Base-by-base conservation (phyloP, 1,140 invertebrate genomes). In the Acromyrmex charruanus region DNA sequence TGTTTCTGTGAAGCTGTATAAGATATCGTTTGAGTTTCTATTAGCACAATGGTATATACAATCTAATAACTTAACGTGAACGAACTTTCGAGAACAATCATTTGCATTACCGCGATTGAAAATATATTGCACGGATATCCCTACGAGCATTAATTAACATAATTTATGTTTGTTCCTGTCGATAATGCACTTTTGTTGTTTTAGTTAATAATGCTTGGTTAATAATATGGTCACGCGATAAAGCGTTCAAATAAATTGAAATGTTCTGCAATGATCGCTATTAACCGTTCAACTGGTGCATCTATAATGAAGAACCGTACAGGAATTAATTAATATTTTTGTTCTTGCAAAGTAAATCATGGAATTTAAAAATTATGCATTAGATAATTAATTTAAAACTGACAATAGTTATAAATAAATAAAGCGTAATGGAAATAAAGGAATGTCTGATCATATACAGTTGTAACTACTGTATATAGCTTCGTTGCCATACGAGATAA, bases 161-260 rank as follows among this genome's bases (percentile, higher is more conserved):
- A 84, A 75, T 75, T 84, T 84, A 82, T 75, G 55, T 82, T 82
- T 74, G 39, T 74, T 16, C 69, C 72, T 7, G 53, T 18, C 55
- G 68, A 28, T 74, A 82, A 82, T 61, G 44, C 28, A 84, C 69
- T 84, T 84, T 84, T 84, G 69, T 84, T 84, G 39, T 61, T 84
- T 75, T 75, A 84, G 80, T 84, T 84, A 84, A 84, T 75, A 75
- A 84, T 75, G 31, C 14, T 12, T 35, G 55, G 39, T 84, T 82
- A 82, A 84, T 81, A 81, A 81, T 44, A 79, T 14, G 49, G 77
- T 39, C 77, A 61, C 25, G 44, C 14, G 39, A 9, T 61, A 75
- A 75, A 84, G 80, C 53, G 53, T 82, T 31, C 55, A 74, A 74
- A 82, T 68, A 74, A 82, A 82, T 82, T 82, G 69, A 74, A 74